Evolutionary conservation across 1,140 invertebrate species (phyloP), one percentile per base, ranked within the genome.

Genomic region (Acromyrmex charruanus): DNA sequence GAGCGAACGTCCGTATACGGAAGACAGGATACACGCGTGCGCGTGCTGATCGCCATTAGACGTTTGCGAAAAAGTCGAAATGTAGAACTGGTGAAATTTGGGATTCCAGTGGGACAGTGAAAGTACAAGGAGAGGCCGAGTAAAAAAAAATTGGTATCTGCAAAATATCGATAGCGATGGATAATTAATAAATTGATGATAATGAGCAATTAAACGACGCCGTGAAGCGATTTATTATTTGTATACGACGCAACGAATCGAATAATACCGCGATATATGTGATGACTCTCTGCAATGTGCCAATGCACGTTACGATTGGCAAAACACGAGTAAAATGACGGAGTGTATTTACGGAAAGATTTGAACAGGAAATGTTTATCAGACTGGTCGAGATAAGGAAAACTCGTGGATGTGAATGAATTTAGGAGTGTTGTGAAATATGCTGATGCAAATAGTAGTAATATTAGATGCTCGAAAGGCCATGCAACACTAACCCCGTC

Each of bases 131-230:
- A 51, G 12, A 25, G 39, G 31, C 6, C 14, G 12, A 6, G n/a
- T 72, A 25, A 72, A 35, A 35, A 89, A 31, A 65, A 53, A 58
- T 44, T 21, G 10, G 14, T 25, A 31, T 28, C 51, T 28, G 68
- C 25, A 6, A 61, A 61, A 74, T 61, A 55, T 2, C 55, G 31
- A n/a, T 61, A 51, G 35, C n/a, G 14, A 75, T 2, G 39, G 55
- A 12, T 59, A 59, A 84, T 84, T 75, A 84, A 75, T 68, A 84
- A 84, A 84, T 84, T 74, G 55, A 84, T 51, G 55, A 25, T 84
- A 84, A 84, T 84, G 69, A 84, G 69, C 55, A 75, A 84, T 84
- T 74, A 84, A 61, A 84, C 69, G 69, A 35, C 18, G 80, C 55
- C 53, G 35, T 10, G 68, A 44, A 72, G 68, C 80, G 53, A 82